Base-by-base conservation (phyloP, 2,888 invertebrate species). In the Ernsta delagoae region DNA sequence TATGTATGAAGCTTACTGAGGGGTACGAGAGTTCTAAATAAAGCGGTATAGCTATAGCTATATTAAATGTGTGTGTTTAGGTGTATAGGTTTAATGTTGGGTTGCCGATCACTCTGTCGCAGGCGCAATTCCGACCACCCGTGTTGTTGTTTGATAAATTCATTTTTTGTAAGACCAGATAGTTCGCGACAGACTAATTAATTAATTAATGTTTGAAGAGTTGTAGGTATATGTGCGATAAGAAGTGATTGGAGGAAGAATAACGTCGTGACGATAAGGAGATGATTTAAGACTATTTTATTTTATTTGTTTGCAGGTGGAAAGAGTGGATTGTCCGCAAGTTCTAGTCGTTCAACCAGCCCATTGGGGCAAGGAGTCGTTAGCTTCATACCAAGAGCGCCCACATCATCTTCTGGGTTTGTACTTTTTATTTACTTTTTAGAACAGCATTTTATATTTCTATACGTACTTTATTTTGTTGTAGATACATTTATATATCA, bases 291-390 rank as follows among this genome's bases (percentile, higher is more conserved):
- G 24, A 24, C 24, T 41, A 11, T 59, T n/a, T 59, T 24, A 3
- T 75, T 5, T 73, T 70, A 75, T 76, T 78, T 75, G 80, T 77
- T 75, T 76, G 75, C 83, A 92, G 92, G 93, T 80, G 87, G 89
- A 61, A 93, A 89, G 78, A 89, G 86, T 74, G 93, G 90, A 48
- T 79, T 93, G 65, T 94, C 94, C 59, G 91, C 95, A 77, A 90
- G 96, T 84, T 94, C 95, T 82, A 95, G 95, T 85, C 87, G 96
- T 77, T 93, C 94, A 43, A 93, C 95, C 77, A 94, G 95, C 86
- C 92, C 94, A 76, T 87, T 92, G 76, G 91, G 93, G 71, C 93
- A 93, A 75, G 90, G 92, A 60, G 85, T 85, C 39, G 84, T 92
- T 73, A 93, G 93, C 74, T 92, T 93, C 71, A 92, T 93, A 83